Percentiles rank a stretch among this genome's conserved stretches.
These are phyloP conservation scores for Chlorops oryzae DNA, from an alignment of 1,140 invertebrate species.

Conservation along the genomic window DNA sequence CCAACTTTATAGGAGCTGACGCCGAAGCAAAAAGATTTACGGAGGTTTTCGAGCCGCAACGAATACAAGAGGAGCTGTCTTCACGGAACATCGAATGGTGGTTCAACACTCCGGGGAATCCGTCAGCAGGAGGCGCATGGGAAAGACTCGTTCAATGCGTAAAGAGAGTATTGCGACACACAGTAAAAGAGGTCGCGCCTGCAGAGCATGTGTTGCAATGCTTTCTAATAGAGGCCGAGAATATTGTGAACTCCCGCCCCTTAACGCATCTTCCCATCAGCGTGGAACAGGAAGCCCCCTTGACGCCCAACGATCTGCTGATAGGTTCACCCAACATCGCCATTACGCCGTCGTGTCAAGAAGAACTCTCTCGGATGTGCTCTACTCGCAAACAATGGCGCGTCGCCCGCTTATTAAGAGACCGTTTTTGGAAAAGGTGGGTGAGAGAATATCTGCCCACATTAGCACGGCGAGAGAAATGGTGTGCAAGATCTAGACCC, in stretches of 20 bases:
- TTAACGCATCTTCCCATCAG: slow-evolving; percentile 27
- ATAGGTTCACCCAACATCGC: not conserved
- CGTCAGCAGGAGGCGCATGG: slow-evolving; percentile 25
- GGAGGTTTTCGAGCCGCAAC: slow-evolving; percentile 5
- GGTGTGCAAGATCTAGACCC: not conserved
- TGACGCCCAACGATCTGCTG: slow-evolving; percentile 15
- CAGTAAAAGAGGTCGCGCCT: slow-evolving; percentile 18
- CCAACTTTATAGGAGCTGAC: slow-evolving; percentile 13
- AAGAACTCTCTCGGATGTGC: not conserved
- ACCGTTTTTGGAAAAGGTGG: slow-evolving; percentile 16
- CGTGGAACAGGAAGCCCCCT: slow-evolving; percentile 20
- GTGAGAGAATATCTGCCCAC: slow-evolving; percentile 11
- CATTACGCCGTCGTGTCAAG: not conserved
- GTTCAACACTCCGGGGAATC: slow-evolving; percentile 9
- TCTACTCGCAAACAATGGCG: slow-evolving; percentile 7
- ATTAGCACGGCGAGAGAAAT: slow-evolving; percentile 6
- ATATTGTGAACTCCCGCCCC: slow-evolving; percentile 24
- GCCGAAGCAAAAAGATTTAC: slow-evolving; percentile 1
- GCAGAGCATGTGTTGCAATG: slow-evolving; percentile 22
- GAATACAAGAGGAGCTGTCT: slow-evolving; percentile 2
- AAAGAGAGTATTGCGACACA: slow-evolving; percentile 19
- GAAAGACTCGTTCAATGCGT: slow-evolving; percentile 22
- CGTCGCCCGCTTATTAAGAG: not conserved
- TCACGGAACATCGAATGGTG: slow-evolving; percentile 8
- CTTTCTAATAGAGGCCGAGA: slow-evolving; percentile 25